Conservation (phyloP, 2,888 invertebrate genomes). For the Zygothrica quintamaculata region DNA sequence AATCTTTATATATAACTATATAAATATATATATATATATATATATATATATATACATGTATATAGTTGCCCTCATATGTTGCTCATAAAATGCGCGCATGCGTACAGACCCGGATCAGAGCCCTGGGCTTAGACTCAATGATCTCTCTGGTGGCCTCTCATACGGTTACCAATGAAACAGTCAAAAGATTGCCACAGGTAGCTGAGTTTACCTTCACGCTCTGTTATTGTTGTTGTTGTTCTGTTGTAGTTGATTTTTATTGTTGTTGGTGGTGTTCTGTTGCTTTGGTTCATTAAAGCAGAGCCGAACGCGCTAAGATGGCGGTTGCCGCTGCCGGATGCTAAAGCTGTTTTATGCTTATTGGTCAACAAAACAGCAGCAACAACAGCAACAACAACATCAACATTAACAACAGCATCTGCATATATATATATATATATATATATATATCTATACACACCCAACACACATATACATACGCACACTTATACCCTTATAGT, state of each 20-base stretch:
- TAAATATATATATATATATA: conserved; percentile 22
- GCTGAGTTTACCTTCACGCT: conserved; percentile 44
- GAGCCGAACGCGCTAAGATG: conserved; percentile 67
- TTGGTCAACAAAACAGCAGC: conserved; percentile 68
- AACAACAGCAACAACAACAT: conserved; percentile 57
- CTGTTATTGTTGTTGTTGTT: conserved; percentile 12
- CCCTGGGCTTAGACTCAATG: conserved; percentile 1
- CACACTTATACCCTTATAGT: conserved; percentile 24
- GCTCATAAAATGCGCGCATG: conserved; percentile 25
- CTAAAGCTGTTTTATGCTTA: conserved; percentile 78
- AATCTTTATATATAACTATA: conserved; percentile 16
- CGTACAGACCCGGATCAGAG: conserved; percentile 23
- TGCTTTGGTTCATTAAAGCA: conserved; percentile 69
- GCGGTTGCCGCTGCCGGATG: conserved; percentile 72
- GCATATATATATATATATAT: conserved; percentile 40
- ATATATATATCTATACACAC: conserved; percentile 1
- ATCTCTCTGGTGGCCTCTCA: conserved; percentile 32
- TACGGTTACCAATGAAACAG: conserved; percentile 31
- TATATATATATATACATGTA: conserved; percentile 16
- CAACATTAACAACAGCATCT: conserved; percentile 53
- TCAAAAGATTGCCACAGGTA: conserved; percentile 56
- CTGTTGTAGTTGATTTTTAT: conserved; percentile 40
- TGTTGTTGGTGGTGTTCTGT: conserved; percentile 34
- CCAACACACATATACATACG: conserved; percentile 10
- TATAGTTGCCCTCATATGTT: conserved; percentile 13